Base-by-base conservation (phyloP, 2,888 invertebrate genomes). In the Capitulum mitella region DNA sequence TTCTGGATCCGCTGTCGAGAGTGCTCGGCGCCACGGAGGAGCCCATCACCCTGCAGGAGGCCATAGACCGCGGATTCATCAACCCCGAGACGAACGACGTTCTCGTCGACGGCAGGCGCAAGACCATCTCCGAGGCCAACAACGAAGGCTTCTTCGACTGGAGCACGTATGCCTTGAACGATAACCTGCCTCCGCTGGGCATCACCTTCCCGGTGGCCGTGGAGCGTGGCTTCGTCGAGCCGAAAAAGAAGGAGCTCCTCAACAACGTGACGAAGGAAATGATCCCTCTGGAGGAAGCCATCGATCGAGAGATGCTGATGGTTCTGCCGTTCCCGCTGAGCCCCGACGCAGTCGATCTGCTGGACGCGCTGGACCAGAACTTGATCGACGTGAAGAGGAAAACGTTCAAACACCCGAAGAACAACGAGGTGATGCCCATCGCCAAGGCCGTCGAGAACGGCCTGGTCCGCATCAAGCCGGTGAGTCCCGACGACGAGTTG, bases 201-300 rank as follows among this genome's bases (percentile, higher is more conserved):
- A 92, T 94, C 91, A 94, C 94, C 58, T 90, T 95, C 84, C 89
- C 91, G 16, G 91, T 94, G 76, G 93, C 93, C 19, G 87, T 94
- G 43, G 90, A 92, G 84, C 89, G 91, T 82, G 92, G 92, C 74
- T 85, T 93, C 29, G 88, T 95, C 77, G 90, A 93, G 85, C 86
- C 90, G 0, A 86, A 88, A 3, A 90, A 88, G 19, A 90, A 90
- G 82, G 89, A 90, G 85, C 88, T 94, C 77, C 87, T 88, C 78
- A 92, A 94, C 87, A 93, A 93, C 0, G 88, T 91, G 75, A 93
- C 91, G 1, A 90, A 90, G 43, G 89, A 92, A 84, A 86, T 87
- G 37, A 88, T 91, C 78, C 86, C 91, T 3, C 85, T 95, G 19
- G 87, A 89, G 81, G 88, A 91, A 81, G 94, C 95, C 0, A 90